Base-by-base conservation (phyloP, 2,888 invertebrate genomes). In the Machimus atricapillus region DNA sequence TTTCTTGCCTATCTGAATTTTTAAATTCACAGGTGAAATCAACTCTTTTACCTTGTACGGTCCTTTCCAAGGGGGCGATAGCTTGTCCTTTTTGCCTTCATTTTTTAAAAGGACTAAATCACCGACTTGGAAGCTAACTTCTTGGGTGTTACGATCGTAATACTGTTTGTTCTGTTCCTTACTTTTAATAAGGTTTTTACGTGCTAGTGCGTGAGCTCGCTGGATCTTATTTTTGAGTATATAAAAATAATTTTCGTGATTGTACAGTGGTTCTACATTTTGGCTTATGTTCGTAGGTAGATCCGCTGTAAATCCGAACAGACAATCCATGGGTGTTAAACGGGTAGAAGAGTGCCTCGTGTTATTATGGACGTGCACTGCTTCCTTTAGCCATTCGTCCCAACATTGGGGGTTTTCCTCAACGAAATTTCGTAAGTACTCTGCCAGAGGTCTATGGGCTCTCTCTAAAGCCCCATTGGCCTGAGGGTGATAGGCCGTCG, bases 401-500 rank as follows among this genome's bases (percentile, higher is more conserved):
- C 58, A 58, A 2, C 8, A 7, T 8, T 16, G 8, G 7, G 8
- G 4, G 19, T 19, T 8, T n/a, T 8, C n/a, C 34, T 34, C 34
- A 34, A 34, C 34, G 34, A 34, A 34, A 34, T 34, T 34, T 5
- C 34, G 34, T 6, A 34, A 4, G 4, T 34, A 34, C 34, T 34
- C 34, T 34, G 34, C 34, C 34, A 34, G 34, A 34, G 34, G 34
- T 5, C 34, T 34, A 34, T 34, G 34, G 34, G 34, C 34, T 34
- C 34, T 34, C 34, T 34, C 34, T 34, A 34, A 34, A 34, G 34
- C 34, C 3, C 34, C 90, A 58, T 91, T 91, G 14, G 85, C 37
- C 23, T 87, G 82, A 1, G 87, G 87, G 16, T 87, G 85, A 58
- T 87, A 81, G 0, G 87, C 76, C 16, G 83, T 58, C 19, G 23